Evolutionary conservation across 1,140 invertebrate genomes (phyloP).

Genomic region (Aphidius ervi): DNA sequence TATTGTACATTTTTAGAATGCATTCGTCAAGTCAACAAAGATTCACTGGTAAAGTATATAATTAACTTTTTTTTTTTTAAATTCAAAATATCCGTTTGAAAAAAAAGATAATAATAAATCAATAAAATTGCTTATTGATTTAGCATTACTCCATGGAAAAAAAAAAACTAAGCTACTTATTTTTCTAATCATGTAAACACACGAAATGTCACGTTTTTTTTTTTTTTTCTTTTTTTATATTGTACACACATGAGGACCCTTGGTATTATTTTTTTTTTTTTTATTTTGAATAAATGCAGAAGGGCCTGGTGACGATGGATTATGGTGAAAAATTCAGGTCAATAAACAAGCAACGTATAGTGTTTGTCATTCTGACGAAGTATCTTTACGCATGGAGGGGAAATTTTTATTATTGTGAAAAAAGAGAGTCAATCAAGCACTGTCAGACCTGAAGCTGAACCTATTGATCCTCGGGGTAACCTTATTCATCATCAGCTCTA

Average conservation of each 20-base stretch:
- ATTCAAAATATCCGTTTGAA: too few species aligned
- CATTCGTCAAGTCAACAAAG: slow-evolving; percentile 43
- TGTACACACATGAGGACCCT: too few species aligned
- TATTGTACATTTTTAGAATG: slow-evolving; percentile 45
- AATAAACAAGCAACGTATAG: neutral
- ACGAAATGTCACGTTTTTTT: too few species aligned
- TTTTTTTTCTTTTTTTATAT: too few species aligned
- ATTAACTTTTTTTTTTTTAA: neutral
- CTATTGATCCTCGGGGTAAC: slow-evolving; percentile 28
- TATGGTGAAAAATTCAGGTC: slow-evolving; percentile 2
- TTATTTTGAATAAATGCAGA: slow-evolving; percentile 3
- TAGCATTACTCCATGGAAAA: too few species aligned
- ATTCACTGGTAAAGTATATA: slow-evolving; percentile 35
- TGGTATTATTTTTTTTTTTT: too few species aligned
- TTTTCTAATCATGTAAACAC: too few species aligned
- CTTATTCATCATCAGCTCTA: neutral
- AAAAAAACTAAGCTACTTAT: too few species aligned
- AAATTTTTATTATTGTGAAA: slow-evolving; percentile 27
- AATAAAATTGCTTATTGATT: too few species aligned
- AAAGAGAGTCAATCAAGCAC: slow-evolving; percentile 19
- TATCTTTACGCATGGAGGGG: slow-evolving; percentile 13
- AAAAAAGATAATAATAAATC: too few species aligned
- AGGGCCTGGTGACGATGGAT: slow-evolving; percentile 10
- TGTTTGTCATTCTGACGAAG: slow-evolving; percentile 6
- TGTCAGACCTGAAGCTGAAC: slow-evolving; percentile 26